A percentile compares a stretch with the other conserved stretches of the same genome.
Conservation (phyloP, 1,140 invertebrate species). For the Meloidogyne chitwoodi region DNA sequence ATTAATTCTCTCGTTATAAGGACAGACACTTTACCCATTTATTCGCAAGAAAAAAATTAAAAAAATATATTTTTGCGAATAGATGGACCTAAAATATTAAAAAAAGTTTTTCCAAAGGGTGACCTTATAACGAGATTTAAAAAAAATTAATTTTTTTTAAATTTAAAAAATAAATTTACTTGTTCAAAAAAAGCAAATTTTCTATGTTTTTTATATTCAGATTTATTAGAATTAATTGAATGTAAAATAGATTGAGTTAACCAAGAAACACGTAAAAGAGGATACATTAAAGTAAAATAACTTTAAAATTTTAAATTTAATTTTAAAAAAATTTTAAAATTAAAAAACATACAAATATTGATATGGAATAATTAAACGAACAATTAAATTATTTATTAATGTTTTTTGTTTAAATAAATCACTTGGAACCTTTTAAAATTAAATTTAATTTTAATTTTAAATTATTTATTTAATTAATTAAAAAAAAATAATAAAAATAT, state of each 20-base stretch:
- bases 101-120: no score
- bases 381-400: constrained; percentile 46
- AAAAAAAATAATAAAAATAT: no score
- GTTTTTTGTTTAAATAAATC: constrained; percentile 53
- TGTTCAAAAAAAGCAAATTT: constrained; percentile 47
- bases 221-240: constrained; percentile 41
- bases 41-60: no score
- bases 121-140: no score
- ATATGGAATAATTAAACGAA: constrained; percentile 54
- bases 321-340: not conserved
- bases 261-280: constrained; percentile 55
- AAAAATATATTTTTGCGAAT: no score
- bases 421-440: constrained; percentile 28
- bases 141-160: no score
- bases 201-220: constrained; percentile 42
- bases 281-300: constrained; percentile 55
- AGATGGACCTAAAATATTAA: no score
- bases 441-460: not conserved
- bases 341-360: constrained; percentile 36
- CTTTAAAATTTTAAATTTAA: constrained; percentile 20
- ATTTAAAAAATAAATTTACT: constrained; percentile 20
- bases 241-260: constrained; percentile 46
- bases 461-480: not conserved
- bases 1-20: no score
- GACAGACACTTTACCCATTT: no score